These are phyloP conservation scores for Euura lappo DNA, from an alignment of 1,140 invertebrate species.

Conservation along the genomic window DNA sequence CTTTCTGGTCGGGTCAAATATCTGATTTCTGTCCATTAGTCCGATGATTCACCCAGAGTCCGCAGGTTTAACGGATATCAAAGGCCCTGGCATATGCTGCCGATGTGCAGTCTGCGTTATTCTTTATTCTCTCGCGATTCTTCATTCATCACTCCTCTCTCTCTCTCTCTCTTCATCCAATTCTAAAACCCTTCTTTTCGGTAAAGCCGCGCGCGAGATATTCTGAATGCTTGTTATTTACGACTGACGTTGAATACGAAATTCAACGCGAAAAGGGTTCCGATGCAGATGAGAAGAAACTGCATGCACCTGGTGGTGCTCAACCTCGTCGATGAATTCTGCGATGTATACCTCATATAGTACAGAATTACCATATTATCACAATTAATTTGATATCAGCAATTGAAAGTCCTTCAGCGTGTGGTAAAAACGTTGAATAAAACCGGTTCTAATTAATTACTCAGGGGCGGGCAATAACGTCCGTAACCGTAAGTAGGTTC, in stretches of 20 bases:
- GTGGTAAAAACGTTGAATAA: no score
- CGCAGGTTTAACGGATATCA: no score
- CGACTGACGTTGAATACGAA: neutral
- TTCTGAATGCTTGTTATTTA: neutral
- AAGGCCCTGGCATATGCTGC: neutral
- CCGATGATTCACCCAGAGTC: no score
- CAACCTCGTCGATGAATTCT: neutral
- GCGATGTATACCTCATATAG: no score
- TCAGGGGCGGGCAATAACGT: no score
- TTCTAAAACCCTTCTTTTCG: neutral
- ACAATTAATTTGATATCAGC: no score
- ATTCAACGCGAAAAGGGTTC: neutral
- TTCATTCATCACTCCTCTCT: neutral
- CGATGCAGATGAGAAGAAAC: neutral
- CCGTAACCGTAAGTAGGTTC: no score
- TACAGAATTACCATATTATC: no score
- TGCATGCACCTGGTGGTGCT: neutral
- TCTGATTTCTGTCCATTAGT: no score
- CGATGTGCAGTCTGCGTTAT: neutral
- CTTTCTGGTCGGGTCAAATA: no score
- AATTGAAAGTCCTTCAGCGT: no score
- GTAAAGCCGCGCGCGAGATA: neutral
- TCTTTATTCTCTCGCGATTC: neutral
- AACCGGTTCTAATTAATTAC: no score
- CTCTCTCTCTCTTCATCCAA: neutral